A percentile compares a stretch with the other conserved stretches of the same genome.
These are phyloP conservation scores for Zophobas morio DNA, from an alignment of 1,140 invertebrate species.

Conservation along the genomic window DNA sequence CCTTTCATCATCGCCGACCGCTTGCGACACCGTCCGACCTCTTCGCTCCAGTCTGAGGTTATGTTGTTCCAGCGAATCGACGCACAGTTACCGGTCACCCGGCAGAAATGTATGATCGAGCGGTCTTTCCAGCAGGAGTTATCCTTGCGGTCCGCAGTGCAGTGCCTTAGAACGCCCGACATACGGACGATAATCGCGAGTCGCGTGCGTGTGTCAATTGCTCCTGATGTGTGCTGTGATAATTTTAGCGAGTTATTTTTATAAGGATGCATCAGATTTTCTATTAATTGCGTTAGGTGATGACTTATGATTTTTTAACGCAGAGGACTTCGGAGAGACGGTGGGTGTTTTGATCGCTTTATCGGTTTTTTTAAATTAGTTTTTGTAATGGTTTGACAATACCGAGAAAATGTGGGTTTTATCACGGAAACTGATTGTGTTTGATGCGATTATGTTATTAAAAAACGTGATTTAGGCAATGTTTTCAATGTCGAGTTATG, in stretches of 20 bases:
- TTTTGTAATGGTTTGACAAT: conserved; percentile 9
- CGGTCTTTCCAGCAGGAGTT: conserved; percentile 45
- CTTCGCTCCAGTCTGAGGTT: conserved; percentile 47
- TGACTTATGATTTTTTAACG: not conserved
- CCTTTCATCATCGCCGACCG: conserved; percentile 17
- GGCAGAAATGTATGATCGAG: conserved; percentile 24
- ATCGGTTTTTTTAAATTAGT: conserved; percentile 2
- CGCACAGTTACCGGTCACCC: conserved; percentile 38
- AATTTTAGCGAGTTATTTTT: conserved; percentile 59
- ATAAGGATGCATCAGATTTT: conserved; percentile 50
- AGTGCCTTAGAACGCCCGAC: conserved; percentile 16
- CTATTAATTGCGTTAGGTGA: conserved; percentile 30
- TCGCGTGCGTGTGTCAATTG: conserved; percentile 23
- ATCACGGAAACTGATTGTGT: not conserved
- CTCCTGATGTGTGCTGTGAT: conserved; percentile 41
- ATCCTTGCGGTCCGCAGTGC: conserved; percentile 23
- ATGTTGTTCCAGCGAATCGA: conserved; percentile 27
- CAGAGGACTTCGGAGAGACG: not conserved
- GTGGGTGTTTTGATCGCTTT: not conserved
- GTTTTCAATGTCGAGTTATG: conserved; percentile 18
- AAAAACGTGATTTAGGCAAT: conserved; percentile 5
- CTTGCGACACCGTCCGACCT: conserved; percentile 40
- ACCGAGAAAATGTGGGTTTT: conserved; percentile 20
- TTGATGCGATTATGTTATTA: conserved; percentile 10
- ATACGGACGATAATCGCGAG: conserved; percentile 15